Evolutionary conservation across 2,888 invertebrate species (phyloP), one percentile per base, ranked within the genome.

Genomic region (Andricus curvator): DNA sequence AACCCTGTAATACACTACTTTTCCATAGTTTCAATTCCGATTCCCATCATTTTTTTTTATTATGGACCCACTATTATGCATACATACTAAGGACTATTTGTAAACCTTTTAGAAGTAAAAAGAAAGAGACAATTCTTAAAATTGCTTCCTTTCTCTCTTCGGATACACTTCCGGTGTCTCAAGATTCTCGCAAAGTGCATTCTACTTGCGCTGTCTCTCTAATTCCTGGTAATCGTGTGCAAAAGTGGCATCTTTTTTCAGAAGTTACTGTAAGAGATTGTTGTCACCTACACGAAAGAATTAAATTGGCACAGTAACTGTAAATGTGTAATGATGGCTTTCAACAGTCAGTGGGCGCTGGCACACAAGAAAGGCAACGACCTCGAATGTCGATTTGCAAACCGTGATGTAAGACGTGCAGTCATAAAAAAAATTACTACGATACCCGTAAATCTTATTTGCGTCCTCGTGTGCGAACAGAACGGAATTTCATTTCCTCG

Each of bases 301-400:
- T 56, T 74, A 56, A 74, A 74, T 74, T 74, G 74, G 56, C 56
- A 74, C 74, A 74, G 51, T 74, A 74, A 74, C 74, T 74, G 74
- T 74, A 56, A 74, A 56, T 74, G n/a, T 62, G 64, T 83, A 80
- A 80, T 79, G 81, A 84, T 81, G 81, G 79, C 83, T 85, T 82
- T 83, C 78, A 81, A 82, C 84, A 84, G 84, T 80, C 86, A 85
- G 86, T 86, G 85, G 84, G 84, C 86, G 87, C 87, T 82, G 82
- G 84, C 84, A 85, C 84, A 84, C 85, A 85, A 86, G 87, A 86
- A 88, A 89, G 89, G 86, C 89, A 89, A 89, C 85, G 89, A 89
- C 88, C 89, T 89, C 89, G 87, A 86, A 83, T 82, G 82, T 80
- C 78, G 85, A 88, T 89, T 89, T 88, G 84, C 85, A 86, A 85